phyloP scores from a whole-genome alignment of 2,113 vertebrate species.

The Crocuta crocuta region DNA sequence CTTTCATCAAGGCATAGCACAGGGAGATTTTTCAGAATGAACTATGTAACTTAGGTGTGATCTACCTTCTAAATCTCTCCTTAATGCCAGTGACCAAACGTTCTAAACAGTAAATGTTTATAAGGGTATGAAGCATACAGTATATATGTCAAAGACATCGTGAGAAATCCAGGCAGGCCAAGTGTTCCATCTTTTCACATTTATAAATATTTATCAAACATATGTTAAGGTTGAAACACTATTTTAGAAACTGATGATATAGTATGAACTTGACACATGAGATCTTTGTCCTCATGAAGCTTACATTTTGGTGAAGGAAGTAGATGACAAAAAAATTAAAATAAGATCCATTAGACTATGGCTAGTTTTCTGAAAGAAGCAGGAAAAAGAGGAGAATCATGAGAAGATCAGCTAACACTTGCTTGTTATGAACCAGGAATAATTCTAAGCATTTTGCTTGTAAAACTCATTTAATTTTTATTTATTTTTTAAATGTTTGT shows the following conservation, averaged over 20 bases:
- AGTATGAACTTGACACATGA: background rate
- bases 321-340: background rate
- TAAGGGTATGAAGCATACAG: background rate
- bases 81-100: background rate
- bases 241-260: background rate
- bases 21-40: background rate
- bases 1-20: background rate
- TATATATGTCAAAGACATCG: background rate
- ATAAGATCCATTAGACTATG: background rate
- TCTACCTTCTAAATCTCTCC: background rate
- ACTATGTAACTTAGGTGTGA: background rate
- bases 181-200: background rate
- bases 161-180: background rate
- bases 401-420: background rate
- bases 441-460: background rate
- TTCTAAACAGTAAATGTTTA: background rate
- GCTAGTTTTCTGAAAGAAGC: background rate
- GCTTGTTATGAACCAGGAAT: background rate
- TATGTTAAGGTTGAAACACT: background rate
- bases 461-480: background rate
- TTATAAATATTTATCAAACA: background rate
- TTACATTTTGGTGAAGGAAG: background rate
- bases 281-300: background rate
- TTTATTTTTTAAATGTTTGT: too few relatives aligned
- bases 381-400: background rate